Evolutionary conservation across 2,888 invertebrate genomes (phyloP), one percentile per base, ranked within the genome.

Genomic region (Amphiduros pacificus): DNA sequence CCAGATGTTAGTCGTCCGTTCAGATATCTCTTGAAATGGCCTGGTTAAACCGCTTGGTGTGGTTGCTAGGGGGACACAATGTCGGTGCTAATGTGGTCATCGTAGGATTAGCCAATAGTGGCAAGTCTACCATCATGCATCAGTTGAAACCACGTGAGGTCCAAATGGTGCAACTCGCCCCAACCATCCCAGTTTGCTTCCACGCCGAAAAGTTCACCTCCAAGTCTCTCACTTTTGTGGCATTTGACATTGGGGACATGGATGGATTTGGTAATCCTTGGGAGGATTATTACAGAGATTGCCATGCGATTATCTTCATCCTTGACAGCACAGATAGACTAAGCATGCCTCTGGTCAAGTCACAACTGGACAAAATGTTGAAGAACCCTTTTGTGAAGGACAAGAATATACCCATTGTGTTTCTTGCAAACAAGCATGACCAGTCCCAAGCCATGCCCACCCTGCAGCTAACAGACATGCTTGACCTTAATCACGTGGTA

Each of bases 391-490:
- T 57, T 14, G 91, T 92, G 0, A 53, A 26, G n/a, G 87, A 90
- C 6, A 59, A 61, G 17, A 87, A 88, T 70, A 84, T 93, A 64
- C 96, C 97, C 0, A 89, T 97, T 65, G 86, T 97, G 9, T 91
- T 97, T 82, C 89, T 94, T 78, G 94, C 94, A 32, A 97, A 97
- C 84, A 97, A 97, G 86, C 90, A 91, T 87, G 96, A 96, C 83
- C 86, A 90, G 64, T 87, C 89, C 57, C 92, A 91, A 77, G 90
- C 94, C 0, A 84, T 94, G 65, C 89, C 92, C 41, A 60, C 52
- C 27, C 61, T 61, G 24, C 64, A 69, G 32, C 50, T 68, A 36
- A 91, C 91, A 3, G 88, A 91, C 50, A 89, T 88, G 3, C 82
- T 91, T 52, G 89, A 89, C 1, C 81, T 93, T 60, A 88, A 90